Evolutionary conservation across 2,888 invertebrate genomes (phyloP).

Genomic region (Lasioglossum pauxillum): DNA sequence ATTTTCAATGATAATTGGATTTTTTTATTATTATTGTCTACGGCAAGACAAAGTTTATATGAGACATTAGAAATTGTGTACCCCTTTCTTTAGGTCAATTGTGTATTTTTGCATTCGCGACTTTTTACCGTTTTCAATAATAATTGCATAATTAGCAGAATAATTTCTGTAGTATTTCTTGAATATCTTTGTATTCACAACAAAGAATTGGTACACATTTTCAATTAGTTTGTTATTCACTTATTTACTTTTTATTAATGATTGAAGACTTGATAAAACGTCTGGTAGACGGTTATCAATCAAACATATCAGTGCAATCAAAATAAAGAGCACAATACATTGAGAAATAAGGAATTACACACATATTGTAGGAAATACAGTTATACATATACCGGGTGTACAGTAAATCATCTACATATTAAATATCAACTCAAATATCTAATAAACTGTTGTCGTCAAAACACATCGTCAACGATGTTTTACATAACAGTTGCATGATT

Average conservation of each 20-base stretch:
- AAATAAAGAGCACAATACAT: background rate
- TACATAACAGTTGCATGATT: background rate
- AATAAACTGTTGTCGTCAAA: background rate
- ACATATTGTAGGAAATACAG: background rate
- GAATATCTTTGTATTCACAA: background rate
- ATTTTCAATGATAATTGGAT: too few species aligned
- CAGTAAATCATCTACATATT: background rate
- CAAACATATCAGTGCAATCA: background rate
- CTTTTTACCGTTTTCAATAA: background rate
- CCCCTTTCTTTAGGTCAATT: too few species aligned
- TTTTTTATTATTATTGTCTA: too few species aligned
- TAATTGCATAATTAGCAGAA: too few species aligned
- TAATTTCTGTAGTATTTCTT: too few species aligned
- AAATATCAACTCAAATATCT: background rate
- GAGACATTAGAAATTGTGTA: too few species aligned
- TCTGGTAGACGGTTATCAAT: background rate
- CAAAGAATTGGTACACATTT: background rate
- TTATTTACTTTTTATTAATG: background rate
- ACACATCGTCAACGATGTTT: background rate
- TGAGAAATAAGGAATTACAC: background rate
- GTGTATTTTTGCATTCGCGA: too few species aligned
- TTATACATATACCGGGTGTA: background rate
- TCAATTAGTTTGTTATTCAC: background rate
- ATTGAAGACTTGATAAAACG: background rate
- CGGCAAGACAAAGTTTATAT: too few species aligned